These are phyloP conservation scores for Epinotia nisella DNA, from an alignment of 2,888 invertebrate species.

Conservation along the genomic window DNA sequence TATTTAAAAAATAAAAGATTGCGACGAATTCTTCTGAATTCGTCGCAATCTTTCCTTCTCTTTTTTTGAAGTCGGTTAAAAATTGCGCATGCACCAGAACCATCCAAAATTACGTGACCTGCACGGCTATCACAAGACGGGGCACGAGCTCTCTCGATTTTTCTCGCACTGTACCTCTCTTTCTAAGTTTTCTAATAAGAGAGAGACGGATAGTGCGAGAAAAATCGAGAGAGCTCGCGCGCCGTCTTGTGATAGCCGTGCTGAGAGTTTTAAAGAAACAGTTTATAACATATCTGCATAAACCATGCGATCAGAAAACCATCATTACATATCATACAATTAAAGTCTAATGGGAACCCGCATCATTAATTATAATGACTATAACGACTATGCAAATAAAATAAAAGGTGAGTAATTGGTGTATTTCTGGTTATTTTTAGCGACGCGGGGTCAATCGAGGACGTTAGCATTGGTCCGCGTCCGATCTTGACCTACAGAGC, in stretches of 20 bases:
- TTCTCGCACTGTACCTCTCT: too few species aligned
- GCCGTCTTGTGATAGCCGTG: too few species aligned
- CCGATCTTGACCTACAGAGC: conserved; percentile 44
- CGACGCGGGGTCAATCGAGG: conserved; percentile 38
- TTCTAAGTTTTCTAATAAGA: too few species aligned
- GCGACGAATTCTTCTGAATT: too few species aligned
- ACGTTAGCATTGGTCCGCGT: conserved; percentile 40
- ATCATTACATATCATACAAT: conserved; percentile 19
- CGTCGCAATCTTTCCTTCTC: too few species aligned
- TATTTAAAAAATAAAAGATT: too few species aligned
- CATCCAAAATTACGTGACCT: not conserved
- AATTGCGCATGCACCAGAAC: too few species aligned
- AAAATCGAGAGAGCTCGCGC: too few species aligned
- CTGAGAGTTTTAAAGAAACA: conserved; percentile 4
- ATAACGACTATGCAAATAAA: conserved; percentile 24
- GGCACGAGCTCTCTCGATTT: too few species aligned
- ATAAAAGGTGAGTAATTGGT: conserved; percentile 31
- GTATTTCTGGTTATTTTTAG: conserved; percentile 28
- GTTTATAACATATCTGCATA: not conserved
- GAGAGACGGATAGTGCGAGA: too few species aligned
- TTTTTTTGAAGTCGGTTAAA: too few species aligned
- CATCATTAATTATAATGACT: conserved; percentile 15
- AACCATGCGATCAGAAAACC: conserved; percentile 4
- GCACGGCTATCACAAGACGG: too few species aligned
- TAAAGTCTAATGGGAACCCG: conserved; percentile 11